These are phyloP conservation scores for Heliconius sara DNA, from an alignment of 2,888 invertebrate species.

Conservation along the genomic window DNA sequence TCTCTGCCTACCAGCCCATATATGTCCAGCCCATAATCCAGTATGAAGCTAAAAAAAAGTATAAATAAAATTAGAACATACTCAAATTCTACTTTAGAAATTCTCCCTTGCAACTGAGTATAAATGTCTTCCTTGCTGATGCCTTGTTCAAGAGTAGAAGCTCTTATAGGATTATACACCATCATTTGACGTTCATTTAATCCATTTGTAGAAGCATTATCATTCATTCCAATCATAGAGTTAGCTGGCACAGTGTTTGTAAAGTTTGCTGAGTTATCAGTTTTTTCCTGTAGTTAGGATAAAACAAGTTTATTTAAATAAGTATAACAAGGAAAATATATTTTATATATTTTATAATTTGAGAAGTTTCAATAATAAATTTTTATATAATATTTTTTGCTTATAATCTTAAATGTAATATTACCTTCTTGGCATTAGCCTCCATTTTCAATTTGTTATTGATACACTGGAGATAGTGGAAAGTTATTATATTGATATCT, in stretches of 20 bases:
- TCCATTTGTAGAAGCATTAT: constrained; percentile 71
- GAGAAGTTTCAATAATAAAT: not conserved
- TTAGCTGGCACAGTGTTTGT: constrained; percentile 70
- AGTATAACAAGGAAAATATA: not conserved
- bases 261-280: constrained; percentile 58
- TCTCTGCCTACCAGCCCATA: not conserved
- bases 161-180: constrained; percentile 77
- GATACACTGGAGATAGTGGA: constrained; percentile 80
- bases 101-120: constrained; percentile 70
- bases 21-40: too few species aligned
- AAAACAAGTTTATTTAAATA: constrained; percentile 43
- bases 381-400: not conserved
- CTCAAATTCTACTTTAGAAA: constrained; percentile 79
- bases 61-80: constrained; percentile 58
- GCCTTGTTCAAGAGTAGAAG: constrained; percentile 75
- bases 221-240: constrained; percentile 74
- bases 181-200: constrained; percentile 78
- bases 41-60: not conserved
- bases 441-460: constrained; percentile 80
- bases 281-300: constrained; percentile 63
- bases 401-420: not conserved
- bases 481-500: constrained; percentile 79
- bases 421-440: constrained; percentile 78
- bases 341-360: too few species aligned
- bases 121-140: constrained; percentile 81